Base-by-base conservation (phyloP, 2,888 invertebrate genomes). In the Taenaris catops region DNA sequence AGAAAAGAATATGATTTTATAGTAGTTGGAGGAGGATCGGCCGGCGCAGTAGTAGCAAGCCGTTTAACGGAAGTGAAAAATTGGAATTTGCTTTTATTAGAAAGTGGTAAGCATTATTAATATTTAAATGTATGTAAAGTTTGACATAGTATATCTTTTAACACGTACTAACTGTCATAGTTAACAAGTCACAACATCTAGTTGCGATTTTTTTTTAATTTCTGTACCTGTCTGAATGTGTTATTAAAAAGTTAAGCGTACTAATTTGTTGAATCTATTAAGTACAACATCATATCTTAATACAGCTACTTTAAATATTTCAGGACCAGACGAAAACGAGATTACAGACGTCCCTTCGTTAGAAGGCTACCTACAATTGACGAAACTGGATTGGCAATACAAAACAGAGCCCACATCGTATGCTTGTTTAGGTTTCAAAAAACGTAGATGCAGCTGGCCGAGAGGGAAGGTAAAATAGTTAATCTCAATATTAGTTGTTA, bases 371-470 rank as follows among this genome's bases (percentile, higher is more conserved):
- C 83, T 96, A 25, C 96, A 96, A 73, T 84, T 96, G 38, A 93
- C 94, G 46, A 93, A 94, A 65, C 72, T 96, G 41, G 96, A 96
- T 74, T 96, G 96, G 96, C 92, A 93, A 51, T 96, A 96, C 76
- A 96, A 95, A 79, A 95, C 94, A 0, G 94, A 96, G 60, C 93
- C 95, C 0, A 94, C 93, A 1, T 90, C 90, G 42, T 91, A 90
- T 55, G 94, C 95, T 0, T 96, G 96, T 51, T 75, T 95, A 41
- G 95, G 93, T 6, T 94, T 96, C 91, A 92, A 93, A 55, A 92
- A 92, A 42, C 92, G 91, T 26, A 89, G 93, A 34, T 96, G 96
- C 74, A 95, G 94, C 67, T 96, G 95, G 96, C 95, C 96, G 0
- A 84, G 97, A 26, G 95, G 95, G 8, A 96, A 95, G 71, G 83